Evolutionary conservation across 1,140 invertebrate species (phyloP).

Genomic region (Cyphomyrmex costatus): DNA sequence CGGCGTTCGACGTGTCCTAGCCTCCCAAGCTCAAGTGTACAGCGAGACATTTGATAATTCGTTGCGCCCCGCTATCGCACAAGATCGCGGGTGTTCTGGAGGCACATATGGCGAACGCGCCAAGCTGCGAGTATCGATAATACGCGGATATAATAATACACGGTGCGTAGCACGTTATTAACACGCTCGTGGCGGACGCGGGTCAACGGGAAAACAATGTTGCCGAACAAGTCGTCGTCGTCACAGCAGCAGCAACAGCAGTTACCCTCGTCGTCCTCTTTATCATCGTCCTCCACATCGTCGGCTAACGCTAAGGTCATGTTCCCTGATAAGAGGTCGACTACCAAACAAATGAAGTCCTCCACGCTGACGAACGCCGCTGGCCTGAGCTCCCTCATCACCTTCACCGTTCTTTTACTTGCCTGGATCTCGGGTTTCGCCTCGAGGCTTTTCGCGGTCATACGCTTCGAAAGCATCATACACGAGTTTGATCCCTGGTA

Average conservation of each 20-base stretch:
- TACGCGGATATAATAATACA: slow-evolving; percentile 35
- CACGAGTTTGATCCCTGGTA: slow-evolving; percentile 99
- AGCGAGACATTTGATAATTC: slow-evolving; percentile 67
- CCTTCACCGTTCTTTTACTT: slow-evolving; percentile 96
- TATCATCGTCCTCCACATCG: slow-evolving; percentile 14
- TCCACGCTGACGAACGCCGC: slow-evolving; percentile 88
- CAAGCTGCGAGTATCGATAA: slow-evolving; percentile 42
- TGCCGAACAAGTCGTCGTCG: slow-evolving; percentile 77
- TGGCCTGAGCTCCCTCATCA: slow-evolving; percentile 93
- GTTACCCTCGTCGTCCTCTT: background rate
- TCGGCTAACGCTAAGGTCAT: slow-evolving; percentile 80
- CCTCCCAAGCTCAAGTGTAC: slow-evolving; percentile 71
- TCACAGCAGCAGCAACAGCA: background rate
- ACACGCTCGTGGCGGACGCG: slow-evolving; percentile 23
- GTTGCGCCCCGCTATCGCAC: slow-evolving; percentile 69
- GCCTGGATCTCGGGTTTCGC: slow-evolving; percentile 99
- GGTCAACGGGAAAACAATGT: slow-evolving; percentile 67
- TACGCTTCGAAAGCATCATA: slow-evolving; percentile 99
- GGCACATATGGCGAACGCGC: slow-evolving; percentile 71
- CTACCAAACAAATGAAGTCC: slow-evolving; percentile 84
- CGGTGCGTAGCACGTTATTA: background rate
- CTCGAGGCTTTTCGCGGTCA: slow-evolving; percentile 98
- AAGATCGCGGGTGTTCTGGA: slow-evolving; percentile 51
- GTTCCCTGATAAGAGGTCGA: slow-evolving; percentile 82
- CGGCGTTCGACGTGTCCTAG: slow-evolving; percentile 82